These are phyloP conservation scores for Drosophila baimaii DNA, from an alignment of 1,140 invertebrate genomes.

Conservation along the genomic window DNA sequence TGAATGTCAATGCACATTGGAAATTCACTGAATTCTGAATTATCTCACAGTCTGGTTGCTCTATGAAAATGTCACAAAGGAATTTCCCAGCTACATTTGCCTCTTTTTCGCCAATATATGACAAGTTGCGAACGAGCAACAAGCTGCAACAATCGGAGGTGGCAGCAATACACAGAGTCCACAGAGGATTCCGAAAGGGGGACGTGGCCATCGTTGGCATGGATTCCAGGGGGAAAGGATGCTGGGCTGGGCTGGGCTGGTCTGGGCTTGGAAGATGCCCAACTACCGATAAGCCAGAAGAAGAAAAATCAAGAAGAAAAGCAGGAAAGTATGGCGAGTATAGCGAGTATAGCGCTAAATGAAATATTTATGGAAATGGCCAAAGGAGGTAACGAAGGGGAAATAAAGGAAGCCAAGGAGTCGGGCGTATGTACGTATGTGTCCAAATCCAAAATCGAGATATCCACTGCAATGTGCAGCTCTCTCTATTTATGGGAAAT, in stretches of 20 bases:
- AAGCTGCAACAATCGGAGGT: conserved; percentile 54
- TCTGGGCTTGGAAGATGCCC: conserved; percentile 57
- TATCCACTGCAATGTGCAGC: conserved; percentile 42
- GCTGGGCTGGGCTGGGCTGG: too few relatives aligned
- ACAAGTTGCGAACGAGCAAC: conserved; percentile 64
- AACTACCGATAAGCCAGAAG: conserved; percentile 65
- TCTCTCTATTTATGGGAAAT: conserved; percentile 39
- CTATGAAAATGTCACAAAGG: conserved; percentile 63
- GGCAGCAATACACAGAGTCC: conserved; percentile 8
- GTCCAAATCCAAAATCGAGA: conserved; percentile 44
- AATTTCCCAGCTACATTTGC: conserved; percentile 21
- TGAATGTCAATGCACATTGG: conserved; percentile 40
- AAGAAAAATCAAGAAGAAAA: conserved; percentile 50
- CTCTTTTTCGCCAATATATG: conserved; percentile 72
- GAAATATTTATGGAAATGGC: conserved; percentile 81
- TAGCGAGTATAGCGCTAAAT: conserved; percentile 73
- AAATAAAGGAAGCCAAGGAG: conserved; percentile 1
- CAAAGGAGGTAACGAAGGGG: conserved; percentile 21
- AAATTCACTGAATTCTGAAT: conserved; percentile 39
- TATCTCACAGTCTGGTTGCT: conserved; percentile 41
- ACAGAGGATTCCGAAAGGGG: conserved; percentile 7
- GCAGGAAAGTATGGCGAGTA: conserved; percentile 58
- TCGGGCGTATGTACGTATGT: conserved; percentile 7
- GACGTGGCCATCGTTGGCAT: conserved; percentile 11
- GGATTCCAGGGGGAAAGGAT: conserved; percentile 8